These are phyloP conservation scores for Machaerirhynchus nigripectus DNA, from an alignment of 2,113 vertebrate genomes.

Conservation along the genomic window DNA sequence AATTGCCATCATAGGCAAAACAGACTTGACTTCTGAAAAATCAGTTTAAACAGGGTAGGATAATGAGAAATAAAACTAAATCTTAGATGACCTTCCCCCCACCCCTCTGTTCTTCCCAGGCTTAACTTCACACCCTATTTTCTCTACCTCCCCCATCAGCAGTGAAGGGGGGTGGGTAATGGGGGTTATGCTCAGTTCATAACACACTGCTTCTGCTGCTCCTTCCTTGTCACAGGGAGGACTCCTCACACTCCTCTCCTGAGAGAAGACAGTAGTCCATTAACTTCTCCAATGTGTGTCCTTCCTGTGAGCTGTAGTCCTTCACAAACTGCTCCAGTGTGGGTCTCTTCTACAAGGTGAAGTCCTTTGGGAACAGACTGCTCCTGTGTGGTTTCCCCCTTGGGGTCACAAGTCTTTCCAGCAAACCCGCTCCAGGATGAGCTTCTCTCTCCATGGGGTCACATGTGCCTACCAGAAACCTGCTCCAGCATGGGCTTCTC, in stretches of 20 bases:
- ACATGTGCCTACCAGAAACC: background rate
- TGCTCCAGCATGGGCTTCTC: background rate
- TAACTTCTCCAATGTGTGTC: background rate
- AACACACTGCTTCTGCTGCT: background rate
- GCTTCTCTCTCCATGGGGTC: background rate
- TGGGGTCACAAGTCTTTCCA: background rate
- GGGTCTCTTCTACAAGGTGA: background rate
- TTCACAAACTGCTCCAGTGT: background rate
- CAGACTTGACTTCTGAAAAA: background rate
- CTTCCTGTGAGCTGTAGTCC: background rate
- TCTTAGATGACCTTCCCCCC: background rate
- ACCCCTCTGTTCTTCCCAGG: background rate
- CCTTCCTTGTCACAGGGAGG: background rate
- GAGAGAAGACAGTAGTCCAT: background rate
- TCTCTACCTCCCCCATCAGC: background rate
- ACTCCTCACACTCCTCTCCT: no score
- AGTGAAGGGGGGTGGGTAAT: background rate
- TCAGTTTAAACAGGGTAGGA: background rate
- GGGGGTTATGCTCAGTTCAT: background rate
- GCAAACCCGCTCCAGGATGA: background rate
- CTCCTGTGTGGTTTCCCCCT: background rate
- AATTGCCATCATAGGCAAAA: background rate
- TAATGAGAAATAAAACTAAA: background rate
- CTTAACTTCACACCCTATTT: background rate
- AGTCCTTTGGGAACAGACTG: background rate